Evolutionary conservation across 2,888 invertebrate genomes (phyloP).

Genomic region (Vesta saturnalis): DNA sequence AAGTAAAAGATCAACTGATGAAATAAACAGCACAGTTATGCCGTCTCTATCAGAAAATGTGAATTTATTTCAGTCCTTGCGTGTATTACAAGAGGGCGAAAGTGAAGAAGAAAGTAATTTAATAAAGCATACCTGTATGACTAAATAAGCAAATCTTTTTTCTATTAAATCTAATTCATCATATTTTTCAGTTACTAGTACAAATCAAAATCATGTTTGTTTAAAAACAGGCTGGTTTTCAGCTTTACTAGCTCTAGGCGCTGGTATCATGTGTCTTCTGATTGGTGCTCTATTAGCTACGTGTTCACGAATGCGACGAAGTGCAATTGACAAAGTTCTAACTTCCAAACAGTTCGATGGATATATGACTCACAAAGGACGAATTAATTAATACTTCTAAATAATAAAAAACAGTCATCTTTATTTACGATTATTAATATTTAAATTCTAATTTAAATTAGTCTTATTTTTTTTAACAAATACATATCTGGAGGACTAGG

Average conservation of each 20-base stretch:
- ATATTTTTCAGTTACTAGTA: constrained; percentile 38
- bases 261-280: constrained; percentile 71
- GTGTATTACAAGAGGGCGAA: constrained; percentile 89
- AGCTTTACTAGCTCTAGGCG: constrained; percentile 64
- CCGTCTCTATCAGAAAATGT: constrained; percentile 83
- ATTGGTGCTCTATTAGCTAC: constrained; percentile 78
- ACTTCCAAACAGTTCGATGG: constrained; percentile 58
- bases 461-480: neutral
- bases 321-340: constrained; percentile 61
- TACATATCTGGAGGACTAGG: constrained; percentile 36
- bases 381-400: constrained; percentile 54
- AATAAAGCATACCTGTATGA: constrained; percentile 13
- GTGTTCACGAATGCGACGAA: constrained; percentile 77
- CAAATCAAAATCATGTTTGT: constrained; percentile 58
- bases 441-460: constrained; percentile 3
- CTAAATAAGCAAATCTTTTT: neutral
- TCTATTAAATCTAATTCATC: neutral
- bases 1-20: constrained; percentile 75
- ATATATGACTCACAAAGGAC: constrained; percentile 62
- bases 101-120: constrained; percentile 64
- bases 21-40: constrained; percentile 57
- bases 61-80: constrained; percentile 87
- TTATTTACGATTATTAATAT: neutral
- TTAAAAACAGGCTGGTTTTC: constrained; percentile 66
- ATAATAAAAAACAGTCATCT: neutral